A percentile compares a stretch with the other conserved stretches of the same genome.
Conservation (phyloP, 2,113 vertebrate genomes). For the Helogale parvula region DNA sequence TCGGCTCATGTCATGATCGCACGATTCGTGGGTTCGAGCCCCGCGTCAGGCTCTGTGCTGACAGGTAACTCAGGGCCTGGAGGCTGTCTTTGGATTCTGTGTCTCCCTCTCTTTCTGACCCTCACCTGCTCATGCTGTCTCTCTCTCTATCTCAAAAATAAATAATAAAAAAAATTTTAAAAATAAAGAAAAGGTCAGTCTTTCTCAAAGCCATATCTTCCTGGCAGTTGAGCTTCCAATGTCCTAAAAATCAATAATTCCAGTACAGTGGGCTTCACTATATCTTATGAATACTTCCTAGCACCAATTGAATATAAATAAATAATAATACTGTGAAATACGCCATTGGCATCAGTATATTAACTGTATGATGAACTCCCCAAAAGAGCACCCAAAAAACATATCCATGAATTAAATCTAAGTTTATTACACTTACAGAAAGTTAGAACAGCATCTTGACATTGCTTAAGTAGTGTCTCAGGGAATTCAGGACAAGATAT, state of each 20-base stretch:
- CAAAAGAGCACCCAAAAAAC: neutral
- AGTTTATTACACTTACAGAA: neutral
- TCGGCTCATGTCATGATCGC: no score
- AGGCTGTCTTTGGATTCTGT: no score
- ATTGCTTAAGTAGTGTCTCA: neutral
- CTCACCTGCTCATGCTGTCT: no score
- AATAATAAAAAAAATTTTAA: no score
- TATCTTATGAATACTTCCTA: neutral
- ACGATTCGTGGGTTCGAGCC: no score
- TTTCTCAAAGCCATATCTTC: neutral
- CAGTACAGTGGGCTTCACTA: neutral
- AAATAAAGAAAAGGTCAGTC: neutral
- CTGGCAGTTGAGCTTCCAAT: neutral
- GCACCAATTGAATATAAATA: neutral
- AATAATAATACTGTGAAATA: neutral
- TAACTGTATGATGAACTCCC: neutral
- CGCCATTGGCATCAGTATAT: neutral
- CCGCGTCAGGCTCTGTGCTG: no score
- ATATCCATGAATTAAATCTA: neutral
- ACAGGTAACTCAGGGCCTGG: no score
- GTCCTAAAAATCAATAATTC: neutral
- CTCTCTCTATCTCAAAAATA: no score
- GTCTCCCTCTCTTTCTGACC: no score
- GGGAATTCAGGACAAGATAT: neutral
- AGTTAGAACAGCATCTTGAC: neutral